Evolutionary conservation across 2,888 invertebrate genomes (phyloP).

Genomic region (Pelosia muscerda): DNA sequence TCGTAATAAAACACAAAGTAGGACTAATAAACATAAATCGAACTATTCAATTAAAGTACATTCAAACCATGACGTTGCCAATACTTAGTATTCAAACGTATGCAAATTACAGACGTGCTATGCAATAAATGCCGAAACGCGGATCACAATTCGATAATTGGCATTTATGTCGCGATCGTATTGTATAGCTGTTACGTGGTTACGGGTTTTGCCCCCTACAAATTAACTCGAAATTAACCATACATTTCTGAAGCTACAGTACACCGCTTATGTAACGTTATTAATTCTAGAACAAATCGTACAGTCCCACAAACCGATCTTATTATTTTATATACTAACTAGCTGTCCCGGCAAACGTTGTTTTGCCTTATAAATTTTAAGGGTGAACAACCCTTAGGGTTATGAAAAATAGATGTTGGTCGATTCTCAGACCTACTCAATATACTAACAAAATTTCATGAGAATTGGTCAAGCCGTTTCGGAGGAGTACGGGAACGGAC

Average conservation of each 20-base stretch:
- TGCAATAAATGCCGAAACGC: constrained; percentile 86
- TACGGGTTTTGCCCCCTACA: constrained; percentile 34
- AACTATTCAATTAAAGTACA: constrained; percentile 85
- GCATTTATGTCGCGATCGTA: constrained; percentile 80
- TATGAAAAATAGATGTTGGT: too few relatives aligned
- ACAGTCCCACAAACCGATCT: too few relatives aligned
- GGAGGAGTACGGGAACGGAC: too few relatives aligned
- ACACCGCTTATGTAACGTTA: constrained; percentile 32
- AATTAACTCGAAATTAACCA: constrained; percentile 41
- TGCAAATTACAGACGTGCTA: constrained; percentile 86
- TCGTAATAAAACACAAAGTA: constrained; percentile 64
- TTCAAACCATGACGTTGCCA: constrained; percentile 78
- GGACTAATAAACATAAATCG: constrained; percentile 78
- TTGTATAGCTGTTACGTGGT: constrained; percentile 59
- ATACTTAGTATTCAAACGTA: constrained; percentile 86
- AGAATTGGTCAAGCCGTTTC: too few relatives aligned
- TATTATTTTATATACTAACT: too few relatives aligned
- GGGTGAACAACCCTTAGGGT: too few relatives aligned
- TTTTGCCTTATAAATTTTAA: too few relatives aligned
- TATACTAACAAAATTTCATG: too few relatives aligned
- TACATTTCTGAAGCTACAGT: constrained; percentile 30
- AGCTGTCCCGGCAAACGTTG: too few relatives aligned
- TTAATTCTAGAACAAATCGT: background rate
- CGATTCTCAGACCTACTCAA: too few relatives aligned
- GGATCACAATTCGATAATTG: constrained; percentile 86